Conservation (phyloP, 2,797 vertebrate species). For the Sylvia borin region DNA sequence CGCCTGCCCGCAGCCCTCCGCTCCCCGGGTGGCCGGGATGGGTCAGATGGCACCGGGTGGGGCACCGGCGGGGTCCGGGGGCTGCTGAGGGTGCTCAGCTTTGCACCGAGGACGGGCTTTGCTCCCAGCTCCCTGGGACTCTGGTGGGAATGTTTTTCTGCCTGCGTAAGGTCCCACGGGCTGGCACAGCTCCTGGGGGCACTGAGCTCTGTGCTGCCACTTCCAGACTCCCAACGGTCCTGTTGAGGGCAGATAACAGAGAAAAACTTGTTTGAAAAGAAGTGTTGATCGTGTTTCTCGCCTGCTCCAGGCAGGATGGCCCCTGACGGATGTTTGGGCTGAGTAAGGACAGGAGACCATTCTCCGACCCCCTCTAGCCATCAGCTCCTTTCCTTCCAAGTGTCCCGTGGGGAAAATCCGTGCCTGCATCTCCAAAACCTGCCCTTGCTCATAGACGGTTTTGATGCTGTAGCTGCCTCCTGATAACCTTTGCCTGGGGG, state of each 20-base stretch:
- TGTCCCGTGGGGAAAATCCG: background rate
- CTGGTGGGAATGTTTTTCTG: background rate
- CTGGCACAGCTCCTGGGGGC: background rate
- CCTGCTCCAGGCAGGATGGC: background rate
- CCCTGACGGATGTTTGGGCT: background rate
- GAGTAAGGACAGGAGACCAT: background rate
- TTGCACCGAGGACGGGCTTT: background rate
- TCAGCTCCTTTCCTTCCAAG: background rate
- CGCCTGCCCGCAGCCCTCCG: background rate
- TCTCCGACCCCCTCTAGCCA: accelerated
- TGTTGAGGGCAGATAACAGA: background rate
- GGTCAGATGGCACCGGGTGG: background rate
- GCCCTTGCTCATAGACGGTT: background rate
- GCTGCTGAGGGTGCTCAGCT: background rate
- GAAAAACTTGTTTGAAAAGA: background rate
- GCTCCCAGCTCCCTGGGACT: background rate
- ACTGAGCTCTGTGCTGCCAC: background rate
- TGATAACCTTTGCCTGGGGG: background rate
- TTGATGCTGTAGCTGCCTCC: background rate
- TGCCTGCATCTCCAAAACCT: background rate
- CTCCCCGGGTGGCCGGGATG: accelerated
- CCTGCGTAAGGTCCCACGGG: accelerated
- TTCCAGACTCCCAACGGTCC: background rate
- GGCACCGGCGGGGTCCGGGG: background rate
- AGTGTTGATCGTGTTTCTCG: background rate